A percentile compares a stretch with the other conserved stretches of the same genome.
Evolutionary conservation across 2,113 vertebrate genomes (phyloP).

Genomic region (Scomber japonicus): DNA sequence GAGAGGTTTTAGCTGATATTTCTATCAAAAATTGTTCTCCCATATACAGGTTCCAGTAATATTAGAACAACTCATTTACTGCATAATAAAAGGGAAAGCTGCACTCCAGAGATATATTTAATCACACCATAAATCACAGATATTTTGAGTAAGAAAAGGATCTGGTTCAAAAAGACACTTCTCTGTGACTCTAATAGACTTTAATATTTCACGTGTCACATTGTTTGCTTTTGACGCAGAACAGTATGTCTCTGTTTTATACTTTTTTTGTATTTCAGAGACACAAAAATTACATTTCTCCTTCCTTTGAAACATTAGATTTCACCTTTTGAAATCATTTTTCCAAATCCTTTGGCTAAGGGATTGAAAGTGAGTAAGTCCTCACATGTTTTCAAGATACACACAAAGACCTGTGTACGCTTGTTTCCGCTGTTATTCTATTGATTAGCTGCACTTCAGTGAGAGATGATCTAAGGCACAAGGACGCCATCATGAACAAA

Average conservation of each 20-base stretch:
- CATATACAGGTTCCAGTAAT: background rate
- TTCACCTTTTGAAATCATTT: constrained; percentile 14
- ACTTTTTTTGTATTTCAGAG: constrained; percentile 23
- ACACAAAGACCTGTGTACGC: background rate
- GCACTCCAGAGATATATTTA: constrained; percentile 9
- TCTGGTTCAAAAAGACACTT: constrained; percentile 40
- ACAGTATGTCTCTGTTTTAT: constrained; percentile 9
- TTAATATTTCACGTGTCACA: constrained; percentile 63
- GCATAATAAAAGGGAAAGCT: background rate
- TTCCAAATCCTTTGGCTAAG: background rate
- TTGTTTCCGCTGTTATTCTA: background rate
- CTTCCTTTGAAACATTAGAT: constrained; percentile 17
- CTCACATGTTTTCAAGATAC: background rate
- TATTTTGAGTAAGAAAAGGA: constrained; percentile 43
- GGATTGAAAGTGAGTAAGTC: background rate
- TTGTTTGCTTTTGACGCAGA: constrained; percentile 38
- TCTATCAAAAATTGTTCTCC: background rate
- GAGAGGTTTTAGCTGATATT: background rate
- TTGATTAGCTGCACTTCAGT: background rate
- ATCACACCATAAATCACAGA: constrained; percentile 19
- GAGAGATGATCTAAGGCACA: background rate
- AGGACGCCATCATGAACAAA: background rate
- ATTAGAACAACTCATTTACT: background rate
- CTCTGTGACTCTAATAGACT: constrained; percentile 10
- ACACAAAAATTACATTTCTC: background rate